Evolutionary conservation across 2,888 invertebrate species (phyloP), one percentile per base, ranked within the genome.

Genomic region (Neoscelio sp.): DNA sequence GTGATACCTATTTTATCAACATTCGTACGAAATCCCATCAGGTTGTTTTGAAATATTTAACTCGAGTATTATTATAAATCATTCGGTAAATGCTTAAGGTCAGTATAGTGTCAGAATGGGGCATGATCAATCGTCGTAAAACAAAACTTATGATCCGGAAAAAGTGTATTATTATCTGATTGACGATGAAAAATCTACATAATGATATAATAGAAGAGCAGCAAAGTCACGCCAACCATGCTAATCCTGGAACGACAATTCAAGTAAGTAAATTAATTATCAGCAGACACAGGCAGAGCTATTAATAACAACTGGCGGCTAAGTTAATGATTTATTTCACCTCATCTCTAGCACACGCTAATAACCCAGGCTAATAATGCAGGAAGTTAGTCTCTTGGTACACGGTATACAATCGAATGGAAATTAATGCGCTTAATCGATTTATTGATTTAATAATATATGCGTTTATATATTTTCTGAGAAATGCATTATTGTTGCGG

Each of bases 261-360:
- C 52, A 80, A 79, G 58, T 71, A 64, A 70, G 56, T 82, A 78
- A 82, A 80, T 82, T 80, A 80, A 82, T 82, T 81, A 81, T 80
- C 78, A 67, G 44, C 52, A 78, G 80, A 78, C 76, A 78, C 40
- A 60, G 65, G 44, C 65, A 28, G 17, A 44, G 50, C 79, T 80
- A 80, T 80, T 82, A 82, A 82, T 83, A 83, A 80, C 38, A 40
- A 33, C 54, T 67, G 62, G 60, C 50, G 65, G 56, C 38, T 48
- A 64, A 68, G 68, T 68, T 67, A 74, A 78, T 78, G 73, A 78
- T 78, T 78, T 78, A 78, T 78, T 74, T 68, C 68, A 56, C 68
- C 58, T 73, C 78, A 67, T 78, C 73, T 73, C 62, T 52, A 58
- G 46, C 44, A 58, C 52, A 67, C 71, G 44, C 48, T 73, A 64